Conservation (phyloP, 2,888 invertebrate species). For the Dioctria linearis region DNA sequence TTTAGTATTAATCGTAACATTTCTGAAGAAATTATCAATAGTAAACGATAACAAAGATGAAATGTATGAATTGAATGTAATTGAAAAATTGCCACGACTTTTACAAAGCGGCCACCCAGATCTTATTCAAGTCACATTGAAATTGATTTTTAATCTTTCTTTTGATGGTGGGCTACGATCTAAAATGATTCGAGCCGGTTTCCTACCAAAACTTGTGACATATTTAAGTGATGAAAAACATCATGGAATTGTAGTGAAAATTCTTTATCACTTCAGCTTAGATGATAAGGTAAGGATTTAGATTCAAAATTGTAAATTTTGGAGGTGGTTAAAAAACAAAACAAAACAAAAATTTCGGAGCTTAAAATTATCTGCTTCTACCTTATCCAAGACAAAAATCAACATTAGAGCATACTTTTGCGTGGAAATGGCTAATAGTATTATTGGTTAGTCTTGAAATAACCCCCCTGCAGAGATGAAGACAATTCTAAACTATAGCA, state of each 20-base stretch:
- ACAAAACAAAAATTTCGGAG: too few species aligned
- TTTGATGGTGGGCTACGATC: constrained; percentile 91
- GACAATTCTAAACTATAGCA: too few species aligned
- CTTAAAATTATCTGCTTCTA: too few species aligned
- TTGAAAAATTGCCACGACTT: constrained; percentile 87
- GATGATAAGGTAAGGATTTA: constrained; percentile 77
- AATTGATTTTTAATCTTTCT: constrained; percentile 94
- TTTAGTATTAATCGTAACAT: constrained; percentile 90
- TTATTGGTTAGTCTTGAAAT: too few species aligned
- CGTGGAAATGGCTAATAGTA: too few species aligned
- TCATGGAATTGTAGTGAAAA: constrained; percentile 83
- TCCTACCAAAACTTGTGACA: constrained; percentile 91
- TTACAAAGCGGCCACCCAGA: constrained; percentile 77
- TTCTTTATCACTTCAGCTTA: constrained; percentile 94
- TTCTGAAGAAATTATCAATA: constrained; percentile 94
- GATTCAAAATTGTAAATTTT: too few species aligned
- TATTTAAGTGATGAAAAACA: constrained; percentile 89
- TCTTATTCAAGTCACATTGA: constrained; percentile 82
- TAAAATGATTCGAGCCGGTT: constrained; percentile 91
- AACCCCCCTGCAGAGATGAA: too few species aligned
- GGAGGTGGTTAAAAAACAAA: too few species aligned
- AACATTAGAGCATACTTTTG: too few species aligned
- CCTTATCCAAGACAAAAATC: too few species aligned
- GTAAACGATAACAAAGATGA: constrained; percentile 95
- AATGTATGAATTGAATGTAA: constrained; percentile 86